phyloP scores from a whole-genome alignment of 2,888 invertebrate species.

The Leptodirus hochenwartii region DNA sequence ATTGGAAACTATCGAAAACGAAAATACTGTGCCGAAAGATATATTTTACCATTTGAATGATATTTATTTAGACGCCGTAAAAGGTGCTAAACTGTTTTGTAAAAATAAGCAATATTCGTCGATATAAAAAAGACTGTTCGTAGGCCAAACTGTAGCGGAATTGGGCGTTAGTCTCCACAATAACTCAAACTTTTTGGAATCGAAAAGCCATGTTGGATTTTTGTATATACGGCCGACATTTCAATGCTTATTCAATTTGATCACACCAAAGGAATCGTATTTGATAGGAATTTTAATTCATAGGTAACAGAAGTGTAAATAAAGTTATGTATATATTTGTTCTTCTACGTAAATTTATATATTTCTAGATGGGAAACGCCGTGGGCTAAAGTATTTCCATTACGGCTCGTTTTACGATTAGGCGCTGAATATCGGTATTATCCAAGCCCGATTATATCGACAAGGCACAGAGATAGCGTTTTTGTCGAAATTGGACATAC shows the following conservation, averaged over 20 bases:
- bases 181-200: conserved; percentile 41
- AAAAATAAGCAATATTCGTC: not conserved
- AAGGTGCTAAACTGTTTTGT: conserved; percentile 25
- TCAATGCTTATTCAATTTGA: conserved; percentile 61
- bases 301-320: conserved; percentile 26
- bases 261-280: conserved; percentile 54
- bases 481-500: conserved; percentile 77
- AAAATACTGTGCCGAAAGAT: conserved; percentile 46
- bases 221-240: conserved; percentile 63
- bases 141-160: conserved; percentile 51
- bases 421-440: conserved; percentile 77
- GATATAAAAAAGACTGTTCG: conserved; percentile 11
- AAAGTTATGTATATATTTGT: conserved; percentile 6
- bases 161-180: conserved; percentile 47
- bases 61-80: conserved; percentile 48
- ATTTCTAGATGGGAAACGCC: conserved; percentile 47
- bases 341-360: not conserved
- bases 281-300: conserved; percentile 63
- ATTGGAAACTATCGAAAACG: conserved; percentile 45
- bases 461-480: conserved; percentile 56
- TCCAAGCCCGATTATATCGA: conserved; percentile 65
- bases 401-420: conserved; percentile 54
- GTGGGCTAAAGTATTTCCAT: conserved; percentile 65
- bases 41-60: conserved; percentile 55
- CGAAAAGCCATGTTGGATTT: conserved; percentile 62